These are phyloP conservation scores for Laupala kohalensis DNA, from an alignment of 1,140 invertebrate genomes.

Conservation along the genomic window DNA sequence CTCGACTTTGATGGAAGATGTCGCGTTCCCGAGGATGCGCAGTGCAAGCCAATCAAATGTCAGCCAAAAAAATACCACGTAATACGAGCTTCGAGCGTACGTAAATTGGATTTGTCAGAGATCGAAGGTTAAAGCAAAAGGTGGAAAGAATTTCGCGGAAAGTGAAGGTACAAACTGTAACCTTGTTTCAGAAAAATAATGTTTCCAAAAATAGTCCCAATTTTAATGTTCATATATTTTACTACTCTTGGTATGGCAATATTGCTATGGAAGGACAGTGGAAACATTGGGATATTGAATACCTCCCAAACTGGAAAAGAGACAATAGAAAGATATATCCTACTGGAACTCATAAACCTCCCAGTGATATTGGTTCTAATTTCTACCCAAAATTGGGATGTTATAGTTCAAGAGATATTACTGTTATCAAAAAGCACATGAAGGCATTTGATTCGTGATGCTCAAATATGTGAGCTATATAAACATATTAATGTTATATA, in stretches of 20 bases:
- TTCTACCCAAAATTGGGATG: conserved; percentile 34
- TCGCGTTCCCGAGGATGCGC: no score
- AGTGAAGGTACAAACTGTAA: conserved; percentile 12
- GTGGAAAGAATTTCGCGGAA: conserved; percentile 17
- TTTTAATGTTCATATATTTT: conserved; percentile 36
- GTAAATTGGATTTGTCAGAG: no score
- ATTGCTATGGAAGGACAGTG: conserved; percentile 28
- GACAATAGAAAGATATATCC: conserved; percentile 30
- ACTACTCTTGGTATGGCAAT: conserved; percentile 36
- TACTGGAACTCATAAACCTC: conserved; percentile 30
- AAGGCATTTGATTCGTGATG: conserved; percentile 29
- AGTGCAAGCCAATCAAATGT: no score
- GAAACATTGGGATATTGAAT: conserved; percentile 35
- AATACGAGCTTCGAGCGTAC: no score
- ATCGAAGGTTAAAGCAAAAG: conserved; percentile 18
- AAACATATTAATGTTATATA: no score
- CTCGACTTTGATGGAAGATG: no score
- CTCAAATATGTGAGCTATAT: conserved; percentile 29
- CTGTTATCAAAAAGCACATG: conserved; percentile 33
- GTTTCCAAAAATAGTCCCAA: conserved; percentile 22
- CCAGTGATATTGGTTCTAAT: conserved; percentile 32
- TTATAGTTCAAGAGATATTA: conserved; percentile 34
- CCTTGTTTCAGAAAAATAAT: conserved; percentile 5
- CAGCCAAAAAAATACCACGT: no score
- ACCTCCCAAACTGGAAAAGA: conserved; percentile 33